phyloP scores from a whole-genome alignment of 1,140 invertebrate genomes.

The Fopius arisanus region DNA sequence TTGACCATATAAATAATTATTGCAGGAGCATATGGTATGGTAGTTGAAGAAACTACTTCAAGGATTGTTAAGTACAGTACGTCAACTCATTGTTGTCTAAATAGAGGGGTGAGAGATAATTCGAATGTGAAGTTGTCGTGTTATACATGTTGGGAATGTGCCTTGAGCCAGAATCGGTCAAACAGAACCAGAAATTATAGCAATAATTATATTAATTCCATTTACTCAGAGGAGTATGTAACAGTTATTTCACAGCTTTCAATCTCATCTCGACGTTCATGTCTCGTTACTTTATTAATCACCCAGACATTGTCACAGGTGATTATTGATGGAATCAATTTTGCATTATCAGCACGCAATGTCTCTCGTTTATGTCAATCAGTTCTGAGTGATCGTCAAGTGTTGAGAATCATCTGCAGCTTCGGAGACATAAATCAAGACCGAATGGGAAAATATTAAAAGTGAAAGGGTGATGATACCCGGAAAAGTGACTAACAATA shows the following conservation, averaged over 20 bases:
- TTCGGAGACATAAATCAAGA: too few relatives aligned
- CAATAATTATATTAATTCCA: slow-evolving; percentile 47
- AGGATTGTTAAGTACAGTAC: background rate
- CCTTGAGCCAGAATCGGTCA: slow-evolving; percentile 63
- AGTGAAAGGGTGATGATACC: background rate
- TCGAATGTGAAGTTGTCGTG: background rate
- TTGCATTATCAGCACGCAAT: too few relatives aligned
- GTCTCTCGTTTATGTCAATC: too few relatives aligned
- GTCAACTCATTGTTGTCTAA: background rate
- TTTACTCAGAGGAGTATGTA: slow-evolving; percentile 29
- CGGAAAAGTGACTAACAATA: background rate
- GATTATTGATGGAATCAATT: background rate
- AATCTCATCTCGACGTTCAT: background rate
- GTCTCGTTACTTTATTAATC: background rate
- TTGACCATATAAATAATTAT: background rate
- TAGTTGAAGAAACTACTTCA: background rate
- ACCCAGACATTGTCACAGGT: background rate
- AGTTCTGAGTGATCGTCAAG: too few relatives aligned
- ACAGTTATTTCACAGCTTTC: background rate
- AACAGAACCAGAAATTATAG: slow-evolving; percentile 55
- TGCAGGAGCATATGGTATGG: background rate
- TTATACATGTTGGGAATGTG: slow-evolving; percentile 26
- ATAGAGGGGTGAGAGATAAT: background rate
- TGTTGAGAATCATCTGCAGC: too few relatives aligned
- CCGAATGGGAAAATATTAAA: background rate